A percentile compares a stretch with the other conserved stretches of the same genome.
Conservation (phyloP, 1,140 invertebrate genomes). For the Ostrea denselamellosa region DNA sequence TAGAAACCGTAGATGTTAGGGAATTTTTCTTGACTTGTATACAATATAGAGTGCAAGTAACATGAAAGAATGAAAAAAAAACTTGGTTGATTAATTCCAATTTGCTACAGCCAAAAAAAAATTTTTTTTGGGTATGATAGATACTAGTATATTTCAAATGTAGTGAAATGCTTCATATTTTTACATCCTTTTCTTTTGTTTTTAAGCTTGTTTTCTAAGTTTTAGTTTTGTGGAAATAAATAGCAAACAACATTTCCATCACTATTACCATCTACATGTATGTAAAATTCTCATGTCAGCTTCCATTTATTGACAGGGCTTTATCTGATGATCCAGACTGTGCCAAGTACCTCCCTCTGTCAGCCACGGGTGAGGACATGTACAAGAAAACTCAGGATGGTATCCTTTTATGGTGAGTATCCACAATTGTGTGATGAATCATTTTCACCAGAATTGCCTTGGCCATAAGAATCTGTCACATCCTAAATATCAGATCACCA, state of each 20-base stretch:
- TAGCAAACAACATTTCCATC: no score
- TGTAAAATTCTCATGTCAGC: neutral
- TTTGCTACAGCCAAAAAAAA: no score
- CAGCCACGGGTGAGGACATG: constrained; percentile 91
- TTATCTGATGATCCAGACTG: constrained; percentile 92
- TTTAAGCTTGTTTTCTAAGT: no score
- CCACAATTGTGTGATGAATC: neutral
- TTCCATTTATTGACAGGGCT: constrained; percentile 81
- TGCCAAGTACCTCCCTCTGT: constrained; percentile 93
- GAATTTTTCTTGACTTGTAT: neutral
- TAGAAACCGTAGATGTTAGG: neutral
- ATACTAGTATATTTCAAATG: no score
- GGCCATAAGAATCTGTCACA: neutral
- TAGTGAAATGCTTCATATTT: no score
- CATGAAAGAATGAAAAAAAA: neutral
- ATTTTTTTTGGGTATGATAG: no score
- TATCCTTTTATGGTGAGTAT: constrained; percentile 93
- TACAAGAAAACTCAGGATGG: constrained; percentile 98
- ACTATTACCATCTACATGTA: no score
- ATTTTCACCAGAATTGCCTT: neutral
- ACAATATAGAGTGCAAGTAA: neutral
- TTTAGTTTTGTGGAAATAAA: no score
- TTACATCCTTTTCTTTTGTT: no score
- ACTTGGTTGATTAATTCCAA: no score
- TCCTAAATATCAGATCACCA: no score